Evolutionary conservation across 2,888 invertebrate genomes (phyloP).

Genomic region (Orchesella flavescens): DNA sequence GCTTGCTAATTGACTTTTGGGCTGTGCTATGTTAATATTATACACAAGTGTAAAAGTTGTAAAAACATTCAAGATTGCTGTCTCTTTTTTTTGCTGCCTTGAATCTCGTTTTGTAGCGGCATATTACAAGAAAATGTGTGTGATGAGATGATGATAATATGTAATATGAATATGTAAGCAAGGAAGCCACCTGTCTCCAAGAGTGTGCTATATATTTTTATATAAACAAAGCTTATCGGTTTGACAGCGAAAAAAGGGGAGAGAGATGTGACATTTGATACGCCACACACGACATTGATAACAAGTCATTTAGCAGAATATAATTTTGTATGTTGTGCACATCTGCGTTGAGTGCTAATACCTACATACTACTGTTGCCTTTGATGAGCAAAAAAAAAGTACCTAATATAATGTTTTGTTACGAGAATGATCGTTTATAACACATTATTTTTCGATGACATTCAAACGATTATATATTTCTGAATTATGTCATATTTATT

Average conservation of each 20-base stretch:
- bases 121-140: background rate
- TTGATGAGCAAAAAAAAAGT: too few species aligned
- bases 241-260: constrained; percentile 28
- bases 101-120: constrained; percentile 10
- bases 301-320: constrained; percentile 11
- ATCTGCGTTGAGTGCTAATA: background rate
- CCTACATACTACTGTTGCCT: too few species aligned
- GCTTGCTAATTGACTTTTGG: constrained; percentile 44
- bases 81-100: constrained; percentile 1
- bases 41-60: background rate
- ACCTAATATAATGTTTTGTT: too few species aligned
- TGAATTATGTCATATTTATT: too few species aligned
- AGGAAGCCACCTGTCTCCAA: constrained; percentile 36
- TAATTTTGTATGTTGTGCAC: background rate
- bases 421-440: too few species aligned
- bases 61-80: constrained; percentile 3
- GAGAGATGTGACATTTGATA: constrained; percentile 41
- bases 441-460: too few species aligned
- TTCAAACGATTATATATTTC: too few species aligned
- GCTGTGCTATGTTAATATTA: constrained; percentile 22
- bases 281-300: constrained; percentile 34
- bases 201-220: background rate
- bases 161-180: background rate
- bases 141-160: background rate
- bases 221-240: constrained; percentile 18